Evolutionary conservation across 2,888 invertebrate species (phyloP).

Genomic region (Tipula helvola): DNA sequence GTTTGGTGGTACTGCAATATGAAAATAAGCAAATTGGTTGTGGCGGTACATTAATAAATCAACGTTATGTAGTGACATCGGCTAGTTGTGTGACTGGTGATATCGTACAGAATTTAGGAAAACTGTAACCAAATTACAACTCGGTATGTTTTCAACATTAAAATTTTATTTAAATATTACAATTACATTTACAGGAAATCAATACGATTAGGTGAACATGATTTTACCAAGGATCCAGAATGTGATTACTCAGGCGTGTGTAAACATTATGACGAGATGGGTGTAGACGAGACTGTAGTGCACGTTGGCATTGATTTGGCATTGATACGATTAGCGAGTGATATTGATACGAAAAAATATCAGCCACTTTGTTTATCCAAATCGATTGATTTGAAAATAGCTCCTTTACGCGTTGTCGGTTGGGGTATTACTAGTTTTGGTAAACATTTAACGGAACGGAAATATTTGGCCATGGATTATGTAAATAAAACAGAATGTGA

Average conservation of each 20-base stretch:
- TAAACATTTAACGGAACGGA: neutral
- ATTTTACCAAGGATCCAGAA: slow-evolving; percentile 23
- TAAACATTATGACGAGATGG: slow-evolving; percentile 36
- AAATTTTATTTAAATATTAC: neutral
- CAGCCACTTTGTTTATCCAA: neutral
- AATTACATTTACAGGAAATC: slow-evolving; percentile 21
- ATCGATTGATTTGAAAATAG: neutral
- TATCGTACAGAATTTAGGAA: neutral
- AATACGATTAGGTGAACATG: slow-evolving; percentile 30
- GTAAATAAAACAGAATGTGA: neutral
- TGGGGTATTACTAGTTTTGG: neutral
- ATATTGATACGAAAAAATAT: slow-evolving; percentile 28
- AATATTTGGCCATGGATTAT: neutral
- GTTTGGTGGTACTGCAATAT: neutral
- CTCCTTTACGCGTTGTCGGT: neutral
- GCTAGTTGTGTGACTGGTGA: slow-evolving; percentile 36
- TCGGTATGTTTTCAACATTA: neutral
- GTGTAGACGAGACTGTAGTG: slow-evolving; percentile 46
- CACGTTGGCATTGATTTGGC: slow-evolving; percentile 53
- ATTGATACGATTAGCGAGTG: slow-evolving; percentile 44
- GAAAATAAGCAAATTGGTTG: slow-evolving; percentile 31
- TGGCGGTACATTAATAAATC: slow-evolving; percentile 58
- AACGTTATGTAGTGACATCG: slow-evolving; percentile 52
- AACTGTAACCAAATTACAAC: neutral
- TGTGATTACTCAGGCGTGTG: slow-evolving; percentile 24